These are phyloP conservation scores for Drosophila pullipes DNA, from an alignment of 2,888 invertebrate genomes.

Conservation along the genomic window DNA sequence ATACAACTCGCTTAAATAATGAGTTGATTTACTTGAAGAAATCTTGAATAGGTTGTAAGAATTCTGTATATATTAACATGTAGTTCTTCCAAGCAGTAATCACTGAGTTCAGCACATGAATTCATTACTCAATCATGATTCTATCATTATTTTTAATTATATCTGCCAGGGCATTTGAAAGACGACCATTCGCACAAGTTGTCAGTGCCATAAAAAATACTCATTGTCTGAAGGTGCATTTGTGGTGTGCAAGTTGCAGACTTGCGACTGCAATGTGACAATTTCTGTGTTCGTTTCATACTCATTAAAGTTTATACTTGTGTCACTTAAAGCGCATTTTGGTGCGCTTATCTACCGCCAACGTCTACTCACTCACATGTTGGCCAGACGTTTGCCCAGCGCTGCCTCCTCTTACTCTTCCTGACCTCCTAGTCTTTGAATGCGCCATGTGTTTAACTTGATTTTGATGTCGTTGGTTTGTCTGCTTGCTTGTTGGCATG, in stretches of 20 bases:
- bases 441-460: conserved; percentile 70
- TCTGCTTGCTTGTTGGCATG: conserved; percentile 34
- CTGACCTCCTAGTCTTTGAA: conserved; percentile 26
- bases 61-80: not conserved
- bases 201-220: conserved; percentile 10
- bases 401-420: not conserved
- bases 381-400: conserved; percentile 17
- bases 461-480: conserved; percentile 52
- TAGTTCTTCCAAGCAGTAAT: not conserved
- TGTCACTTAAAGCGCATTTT: conserved; percentile 66
- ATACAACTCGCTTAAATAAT: not conserved
- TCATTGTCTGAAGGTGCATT: conserved; percentile 21
- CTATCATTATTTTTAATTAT: not conserved
- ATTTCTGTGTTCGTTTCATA: conserved; percentile 56
- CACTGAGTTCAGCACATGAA: not conserved
- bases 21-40: not conserved
- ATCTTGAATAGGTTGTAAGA: not conserved
- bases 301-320: conserved; percentile 63
- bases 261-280: conserved; percentile 64
- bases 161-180: conserved; percentile 11
- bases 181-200: not conserved
- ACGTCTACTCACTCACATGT: conserved; percentile 36
- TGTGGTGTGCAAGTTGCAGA: conserved; percentile 4
- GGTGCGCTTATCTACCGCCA: conserved; percentile 56
- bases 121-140: not conserved